Conservation (phyloP, 2,113 vertebrate genomes). For the Donacobius atricapilla region DNA sequence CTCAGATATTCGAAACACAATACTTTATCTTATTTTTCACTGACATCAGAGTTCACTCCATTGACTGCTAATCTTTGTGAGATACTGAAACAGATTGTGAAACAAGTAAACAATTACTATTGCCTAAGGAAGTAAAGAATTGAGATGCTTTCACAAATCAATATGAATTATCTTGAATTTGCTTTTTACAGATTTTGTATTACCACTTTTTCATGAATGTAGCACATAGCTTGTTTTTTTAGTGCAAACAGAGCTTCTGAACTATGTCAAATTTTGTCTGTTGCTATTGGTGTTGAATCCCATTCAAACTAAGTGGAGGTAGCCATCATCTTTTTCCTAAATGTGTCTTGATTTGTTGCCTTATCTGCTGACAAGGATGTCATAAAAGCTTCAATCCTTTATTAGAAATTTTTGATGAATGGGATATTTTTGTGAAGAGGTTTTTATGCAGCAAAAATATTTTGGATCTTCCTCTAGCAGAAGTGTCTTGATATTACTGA, state of each 20-base stretch:
- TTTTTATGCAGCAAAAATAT: neutral
- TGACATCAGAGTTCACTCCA: neutral
- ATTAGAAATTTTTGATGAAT: neutral
- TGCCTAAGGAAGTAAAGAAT: neutral
- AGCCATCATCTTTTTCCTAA: neutral
- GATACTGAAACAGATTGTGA: neutral
- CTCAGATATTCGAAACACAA: neutral
- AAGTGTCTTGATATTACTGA: neutral
- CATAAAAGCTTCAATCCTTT: neutral
- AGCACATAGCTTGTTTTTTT: accelerated
- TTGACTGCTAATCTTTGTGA: neutral
- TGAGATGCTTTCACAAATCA: neutral
- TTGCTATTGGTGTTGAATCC: neutral
- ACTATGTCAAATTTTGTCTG: neutral
- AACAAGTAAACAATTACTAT: neutral
- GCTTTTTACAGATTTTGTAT: neutral
- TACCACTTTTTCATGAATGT: neutral
- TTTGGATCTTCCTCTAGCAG: neutral
- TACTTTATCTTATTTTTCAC: neutral
- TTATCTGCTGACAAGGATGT: neutral
- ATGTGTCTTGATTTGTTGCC: neutral
- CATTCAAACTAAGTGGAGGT: neutral
- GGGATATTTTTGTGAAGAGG: neutral
- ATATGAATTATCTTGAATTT: neutral
- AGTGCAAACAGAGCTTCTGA: neutral